A percentile compares a stretch with the other conserved stretches of the same genome.
Conservation (phyloP, 2,797 vertebrate species). For the Petrocephalus schoutedeni region DNA sequence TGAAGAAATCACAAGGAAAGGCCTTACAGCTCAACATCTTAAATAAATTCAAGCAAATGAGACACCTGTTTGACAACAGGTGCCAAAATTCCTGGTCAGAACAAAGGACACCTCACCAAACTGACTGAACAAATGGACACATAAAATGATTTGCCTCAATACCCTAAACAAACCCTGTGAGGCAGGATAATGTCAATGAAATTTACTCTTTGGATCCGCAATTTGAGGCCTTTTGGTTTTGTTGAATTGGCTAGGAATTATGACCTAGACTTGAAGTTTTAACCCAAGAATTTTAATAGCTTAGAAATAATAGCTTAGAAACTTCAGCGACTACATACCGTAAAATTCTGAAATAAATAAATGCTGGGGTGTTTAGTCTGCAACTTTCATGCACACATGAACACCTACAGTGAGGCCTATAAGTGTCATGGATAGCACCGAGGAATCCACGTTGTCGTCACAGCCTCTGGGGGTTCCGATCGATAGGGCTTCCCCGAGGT, state of each 20-base stretch:
- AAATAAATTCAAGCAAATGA: constrained; percentile 68
- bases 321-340: neutral
- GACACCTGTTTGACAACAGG: constrained; percentile 66
- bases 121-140: neutral
- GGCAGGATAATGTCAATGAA: neutral
- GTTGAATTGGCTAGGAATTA: neutral
- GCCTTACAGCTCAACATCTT: constrained; percentile 4
- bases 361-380: neutral
- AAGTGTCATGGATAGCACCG: too few relatives aligned
- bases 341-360: neutral
- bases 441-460: too few relatives aligned
- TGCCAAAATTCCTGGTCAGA: constrained; percentile 55
- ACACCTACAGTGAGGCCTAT: neutral
- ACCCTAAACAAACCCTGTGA: neutral
- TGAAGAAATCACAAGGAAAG: neutral
- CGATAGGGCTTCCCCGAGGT: too few relatives aligned
- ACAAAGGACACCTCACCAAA: neutral
- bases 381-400: neutral
- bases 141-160: neutral
- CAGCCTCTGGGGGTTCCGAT: too few relatives aligned
- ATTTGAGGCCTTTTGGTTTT: neutral
- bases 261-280: neutral
- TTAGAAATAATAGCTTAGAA: neutral
- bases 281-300: neutral
- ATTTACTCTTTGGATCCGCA: neutral